phyloP scores from a whole-genome alignment of 2,797 vertebrate genomes.

The Rhinoraja longicauda region DNA sequence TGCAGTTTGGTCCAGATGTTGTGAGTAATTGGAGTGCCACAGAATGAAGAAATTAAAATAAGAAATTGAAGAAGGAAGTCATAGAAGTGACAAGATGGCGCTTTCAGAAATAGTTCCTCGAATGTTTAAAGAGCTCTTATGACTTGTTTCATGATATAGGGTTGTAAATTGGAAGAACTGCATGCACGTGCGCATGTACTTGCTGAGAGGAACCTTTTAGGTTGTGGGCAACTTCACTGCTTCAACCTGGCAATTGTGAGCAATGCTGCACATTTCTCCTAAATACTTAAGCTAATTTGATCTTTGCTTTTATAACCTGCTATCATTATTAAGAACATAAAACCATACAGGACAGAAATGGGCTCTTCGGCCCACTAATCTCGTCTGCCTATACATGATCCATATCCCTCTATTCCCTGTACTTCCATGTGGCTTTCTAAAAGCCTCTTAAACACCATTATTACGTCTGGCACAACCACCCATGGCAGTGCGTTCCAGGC shows the following conservation, averaged over 20 bases:
- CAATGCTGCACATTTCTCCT: neutral
- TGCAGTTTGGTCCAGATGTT: neutral
- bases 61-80: neutral
- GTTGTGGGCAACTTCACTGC: neutral
- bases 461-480: too few species aligned
- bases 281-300: neutral
- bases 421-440: too few species aligned
- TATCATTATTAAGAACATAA: too few species aligned
- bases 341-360: too few species aligned
- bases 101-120: neutral
- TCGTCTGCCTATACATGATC: too few species aligned
- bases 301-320: too few species aligned
- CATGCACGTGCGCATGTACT: too few species aligned
- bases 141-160: neutral
- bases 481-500: too few species aligned
- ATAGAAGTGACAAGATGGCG: too few species aligned
- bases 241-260: neutral
- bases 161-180: neutral
- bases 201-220: neutral
- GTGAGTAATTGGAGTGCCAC: neutral
- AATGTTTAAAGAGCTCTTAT: neutral
- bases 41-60: neutral
- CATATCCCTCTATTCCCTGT: too few species aligned
- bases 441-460: too few species aligned
- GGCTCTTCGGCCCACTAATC: too few species aligned